Evolutionary conservation across 2,888 invertebrate species (phyloP).

Genomic region (Meiosimyza decipiens): DNA sequence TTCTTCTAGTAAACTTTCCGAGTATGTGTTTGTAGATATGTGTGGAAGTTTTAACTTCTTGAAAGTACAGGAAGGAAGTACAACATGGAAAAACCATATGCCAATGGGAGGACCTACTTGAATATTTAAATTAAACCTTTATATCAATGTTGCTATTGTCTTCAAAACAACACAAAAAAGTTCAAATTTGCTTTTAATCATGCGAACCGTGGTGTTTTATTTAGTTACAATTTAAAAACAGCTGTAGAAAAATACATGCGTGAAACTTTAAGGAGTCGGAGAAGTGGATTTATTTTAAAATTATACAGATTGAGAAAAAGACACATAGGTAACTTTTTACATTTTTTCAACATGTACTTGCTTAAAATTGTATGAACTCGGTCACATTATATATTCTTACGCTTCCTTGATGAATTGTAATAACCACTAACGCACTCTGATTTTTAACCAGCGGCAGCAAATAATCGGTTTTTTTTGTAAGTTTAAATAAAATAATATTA

Average conservation of each 20-base stretch:
- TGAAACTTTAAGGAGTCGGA: not conserved
- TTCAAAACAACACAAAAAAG: not conserved
- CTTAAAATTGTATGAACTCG: no score
- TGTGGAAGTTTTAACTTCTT: conserved; percentile 14
- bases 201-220: not conserved
- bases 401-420: no score
- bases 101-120: not conserved
- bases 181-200: not conserved
- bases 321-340: no score
- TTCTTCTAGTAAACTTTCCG: conserved; percentile 1
- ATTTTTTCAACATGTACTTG: no score
- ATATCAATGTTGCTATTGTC: not conserved
- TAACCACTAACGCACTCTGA: no score
- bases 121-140: conserved; percentile 20
- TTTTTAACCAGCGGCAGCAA: no score
- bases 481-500: no score
- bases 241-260: not conserved
- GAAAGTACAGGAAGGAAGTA: not conserved
- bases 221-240: not conserved
- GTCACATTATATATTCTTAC: no score
- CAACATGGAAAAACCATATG: not conserved
- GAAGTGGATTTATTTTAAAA: no score
- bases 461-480: no score
- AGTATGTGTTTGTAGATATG: not conserved
- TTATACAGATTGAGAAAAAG: no score